These are phyloP conservation scores for Wasmannia auropunctata DNA, from an alignment of 1,140 invertebrate species.

Conservation along the genomic window DNA sequence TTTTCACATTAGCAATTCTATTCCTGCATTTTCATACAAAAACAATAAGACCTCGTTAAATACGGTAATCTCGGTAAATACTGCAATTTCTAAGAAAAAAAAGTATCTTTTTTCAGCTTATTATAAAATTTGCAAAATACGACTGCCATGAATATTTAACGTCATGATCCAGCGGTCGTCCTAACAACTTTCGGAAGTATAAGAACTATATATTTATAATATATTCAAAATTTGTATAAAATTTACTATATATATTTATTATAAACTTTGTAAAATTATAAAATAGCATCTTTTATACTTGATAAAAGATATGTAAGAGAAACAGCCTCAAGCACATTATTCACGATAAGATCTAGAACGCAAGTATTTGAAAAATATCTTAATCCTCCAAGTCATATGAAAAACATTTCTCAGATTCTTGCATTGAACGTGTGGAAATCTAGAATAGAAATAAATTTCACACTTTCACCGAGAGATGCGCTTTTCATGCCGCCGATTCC, in stretches of 20 bases:
- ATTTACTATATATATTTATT: too few relatives aligned
- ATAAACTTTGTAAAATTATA: background rate
- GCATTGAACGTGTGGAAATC: background rate
- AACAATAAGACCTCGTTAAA: background rate
- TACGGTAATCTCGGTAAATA: background rate
- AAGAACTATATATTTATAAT: background rate
- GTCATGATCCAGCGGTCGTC: background rate
- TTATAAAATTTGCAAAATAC: background rate
- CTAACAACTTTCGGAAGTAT: background rate
- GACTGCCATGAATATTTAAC: background rate
- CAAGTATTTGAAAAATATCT: background rate
- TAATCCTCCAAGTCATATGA: background rate
- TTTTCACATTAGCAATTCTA: conserved; percentile 6
- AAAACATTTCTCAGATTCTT: background rate
- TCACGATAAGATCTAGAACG: background rate
- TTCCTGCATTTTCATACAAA: background rate
- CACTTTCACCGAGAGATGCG: background rate
- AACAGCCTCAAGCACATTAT: too few relatives aligned
- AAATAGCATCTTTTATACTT: too few relatives aligned
- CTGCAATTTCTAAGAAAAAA: background rate
- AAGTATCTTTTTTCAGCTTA: background rate
- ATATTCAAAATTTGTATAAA: too few relatives aligned
- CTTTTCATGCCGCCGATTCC: background rate
- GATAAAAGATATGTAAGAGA: background rate
- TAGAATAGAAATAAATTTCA: background rate